Conservation (phyloP, 2,888 invertebrate species). For the Cephus runcator region DNA sequence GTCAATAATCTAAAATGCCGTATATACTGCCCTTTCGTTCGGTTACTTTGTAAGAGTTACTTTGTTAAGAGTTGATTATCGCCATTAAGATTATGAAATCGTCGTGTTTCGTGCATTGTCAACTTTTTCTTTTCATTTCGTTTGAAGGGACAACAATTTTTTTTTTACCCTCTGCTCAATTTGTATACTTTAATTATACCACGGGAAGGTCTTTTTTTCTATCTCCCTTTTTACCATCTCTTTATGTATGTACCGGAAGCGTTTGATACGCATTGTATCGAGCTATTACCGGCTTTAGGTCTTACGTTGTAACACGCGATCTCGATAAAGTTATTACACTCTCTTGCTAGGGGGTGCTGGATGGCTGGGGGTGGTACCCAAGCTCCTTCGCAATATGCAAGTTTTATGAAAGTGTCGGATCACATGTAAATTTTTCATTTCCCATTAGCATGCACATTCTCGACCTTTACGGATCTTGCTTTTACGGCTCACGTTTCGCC, state of each 20-base stretch:
- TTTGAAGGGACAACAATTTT: not conserved
- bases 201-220: too few relatives aligned
- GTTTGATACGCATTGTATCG: not conserved
- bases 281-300: not conserved
- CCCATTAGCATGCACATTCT: constrained; percentile 18
- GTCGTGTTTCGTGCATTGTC: not conserved
- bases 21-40: not conserved
- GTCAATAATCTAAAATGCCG: not conserved
- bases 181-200: not conserved
- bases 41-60: not conserved
- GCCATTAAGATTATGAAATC: not conserved
- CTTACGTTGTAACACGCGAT: constrained; percentile 9
- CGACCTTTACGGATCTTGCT: not conserved
- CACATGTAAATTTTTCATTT: constrained; percentile 29
- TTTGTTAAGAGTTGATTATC: not conserved
- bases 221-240: not conserved
- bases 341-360: constrained; percentile 24
- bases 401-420: constrained; percentile 14
- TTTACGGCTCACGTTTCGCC: not conserved
- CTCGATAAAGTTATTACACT: constrained; percentile 25
- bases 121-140: not conserved
- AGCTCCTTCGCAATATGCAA: constrained; percentile 6
- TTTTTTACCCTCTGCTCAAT: not conserved
- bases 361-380: constrained; percentile 16
- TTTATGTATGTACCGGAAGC: not conserved